Evolutionary conservation across 2,888 invertebrate genomes (phyloP), one percentile per base, ranked within the genome.

Genomic region (Metacarcinus magister): DNA sequence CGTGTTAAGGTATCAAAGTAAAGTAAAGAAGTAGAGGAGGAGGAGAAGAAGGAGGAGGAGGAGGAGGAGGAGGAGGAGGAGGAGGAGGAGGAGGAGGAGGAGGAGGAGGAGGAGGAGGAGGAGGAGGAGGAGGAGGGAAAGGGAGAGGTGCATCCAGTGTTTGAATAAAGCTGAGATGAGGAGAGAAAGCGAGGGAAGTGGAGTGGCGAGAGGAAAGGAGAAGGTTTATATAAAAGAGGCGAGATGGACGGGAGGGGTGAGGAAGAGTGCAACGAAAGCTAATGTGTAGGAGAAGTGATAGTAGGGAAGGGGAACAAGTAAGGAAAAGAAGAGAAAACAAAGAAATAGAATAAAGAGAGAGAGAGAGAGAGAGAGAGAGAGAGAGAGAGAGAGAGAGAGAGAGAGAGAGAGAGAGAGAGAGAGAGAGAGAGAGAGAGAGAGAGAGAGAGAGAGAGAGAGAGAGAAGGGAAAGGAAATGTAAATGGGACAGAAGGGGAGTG

Each of bases 321-420:
- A 23, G 23, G n/a, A 23, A 67, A 67, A 67, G 19, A 67, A 16
- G 19, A 16, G 16, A n/a, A 67, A n/a, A 67, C 23, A 67, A 67
- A 23, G 67, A 10, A n/a, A 67, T 19, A 67, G 7, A 67, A n/a
- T 23, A 16, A 23, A n/a, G 19, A 67, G 67, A 67, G 67, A 67
- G 67, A 67, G n/a, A 67, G 67, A 67, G 67, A 67, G 67, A 67
- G 67, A 67, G 67, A 67, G 67, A 67, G 67, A 67, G 67, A 67
- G 67, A 67, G 67, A 67, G 67, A 67, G n/a, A 67, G 23, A 67
- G 67, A n/a, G n/a, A 54, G 54, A n/a, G n/a, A 67, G n/a, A 67
- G 67, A 67, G 67, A n/a, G 67, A 67, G 67, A 67, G 16, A 60
- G 46, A 46, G 46, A 46, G 46, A 46, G 46, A 46, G 46, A 46